Evolutionary conservation across 92 coral and sea anemone genomes (phyloP).

Genomic region (Actinernus sp.): DNA sequence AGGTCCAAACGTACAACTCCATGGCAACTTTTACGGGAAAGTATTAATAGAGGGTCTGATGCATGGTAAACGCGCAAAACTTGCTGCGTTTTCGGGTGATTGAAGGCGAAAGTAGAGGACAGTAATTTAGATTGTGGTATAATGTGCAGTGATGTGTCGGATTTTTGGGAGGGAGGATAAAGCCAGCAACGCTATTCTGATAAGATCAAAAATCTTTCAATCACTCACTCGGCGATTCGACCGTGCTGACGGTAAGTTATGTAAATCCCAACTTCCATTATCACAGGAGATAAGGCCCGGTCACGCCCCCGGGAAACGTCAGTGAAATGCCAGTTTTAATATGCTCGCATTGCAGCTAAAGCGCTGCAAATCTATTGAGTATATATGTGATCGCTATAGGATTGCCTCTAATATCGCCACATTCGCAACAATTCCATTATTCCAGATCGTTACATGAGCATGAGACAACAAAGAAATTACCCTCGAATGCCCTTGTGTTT

Average conservation of each 20-base stretch:
- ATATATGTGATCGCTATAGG: too few relatives aligned
- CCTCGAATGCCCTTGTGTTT: constrained; percentile 1
- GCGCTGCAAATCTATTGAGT: constrained; percentile 17
- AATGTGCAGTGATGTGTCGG: too few relatives aligned
- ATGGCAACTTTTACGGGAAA: too few relatives aligned
- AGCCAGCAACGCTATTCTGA: neutral
- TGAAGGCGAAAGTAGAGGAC: too few relatives aligned
- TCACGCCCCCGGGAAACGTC: constrained; percentile 92
- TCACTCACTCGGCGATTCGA: constrained; percentile 73
- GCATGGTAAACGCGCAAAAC: neutral
- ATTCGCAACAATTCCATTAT: too few relatives aligned
- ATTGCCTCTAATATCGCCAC: too few relatives aligned
- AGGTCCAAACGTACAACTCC: too few relatives aligned
- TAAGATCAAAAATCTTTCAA: constrained; percentile 43
- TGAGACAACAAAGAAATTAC: constrained; percentile 6
- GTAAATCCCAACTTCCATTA: constrained; percentile 85
- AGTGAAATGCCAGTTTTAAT: constrained; percentile 38
- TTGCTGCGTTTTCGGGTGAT: neutral
- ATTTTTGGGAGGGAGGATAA: too few relatives aligned
- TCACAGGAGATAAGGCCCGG: constrained; percentile 74
- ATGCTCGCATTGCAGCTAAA: constrained; percentile 19
- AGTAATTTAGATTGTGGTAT: too few relatives aligned
- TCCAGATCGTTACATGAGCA: too few relatives aligned
- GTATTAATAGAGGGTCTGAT: too few relatives aligned
- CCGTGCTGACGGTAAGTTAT: constrained; percentile 87